These are phyloP conservation scores for Microcebus tavaratra DNA, from an alignment of 2,113 vertebrate genomes.

Conservation along the genomic window DNA sequence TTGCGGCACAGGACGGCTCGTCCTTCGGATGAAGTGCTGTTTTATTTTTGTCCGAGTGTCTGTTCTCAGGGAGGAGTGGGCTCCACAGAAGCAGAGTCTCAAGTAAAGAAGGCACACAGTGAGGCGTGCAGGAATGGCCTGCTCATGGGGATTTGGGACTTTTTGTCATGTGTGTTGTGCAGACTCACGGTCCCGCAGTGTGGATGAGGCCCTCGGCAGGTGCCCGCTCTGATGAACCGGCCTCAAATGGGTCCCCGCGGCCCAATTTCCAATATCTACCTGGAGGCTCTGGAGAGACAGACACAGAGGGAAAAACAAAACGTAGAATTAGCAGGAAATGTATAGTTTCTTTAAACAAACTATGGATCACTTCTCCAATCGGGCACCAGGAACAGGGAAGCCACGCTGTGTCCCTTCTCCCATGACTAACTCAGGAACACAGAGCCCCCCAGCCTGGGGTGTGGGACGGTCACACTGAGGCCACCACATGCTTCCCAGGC, in stretches of 20 bases:
- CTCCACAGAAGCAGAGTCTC: neutral
- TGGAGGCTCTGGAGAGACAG: neutral
- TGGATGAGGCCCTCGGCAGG: fast-evolving
- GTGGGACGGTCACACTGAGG: fast-evolving
- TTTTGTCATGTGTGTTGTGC: fast-evolving
- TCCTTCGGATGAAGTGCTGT: neutral
- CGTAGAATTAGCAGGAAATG: too few species aligned
- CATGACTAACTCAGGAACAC: fast-evolving
- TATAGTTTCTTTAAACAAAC: neutral
- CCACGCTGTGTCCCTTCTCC: fast-evolving
- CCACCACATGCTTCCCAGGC: fast-evolving
- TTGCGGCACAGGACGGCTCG: neutral
- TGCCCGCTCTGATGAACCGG: neutral
- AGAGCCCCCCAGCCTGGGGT: neutral
- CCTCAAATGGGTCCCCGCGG: fast-evolving
- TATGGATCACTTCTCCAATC: too few species aligned
- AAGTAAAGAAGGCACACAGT: neutral
- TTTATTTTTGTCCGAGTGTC: neutral
- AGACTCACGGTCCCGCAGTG: too few species aligned
- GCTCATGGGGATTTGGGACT: too few species aligned
- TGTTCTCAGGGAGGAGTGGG: neutral
- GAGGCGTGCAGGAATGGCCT: neutral
- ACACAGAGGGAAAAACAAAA: neutral
- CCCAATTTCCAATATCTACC: neutral
- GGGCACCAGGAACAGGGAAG: neutral